Percentiles rank a stretch among this genome's conserved stretches.
phyloP scores from a whole-genome alignment of 2,113 vertebrate genomes.

The Phylloscopus whistleri region DNA sequence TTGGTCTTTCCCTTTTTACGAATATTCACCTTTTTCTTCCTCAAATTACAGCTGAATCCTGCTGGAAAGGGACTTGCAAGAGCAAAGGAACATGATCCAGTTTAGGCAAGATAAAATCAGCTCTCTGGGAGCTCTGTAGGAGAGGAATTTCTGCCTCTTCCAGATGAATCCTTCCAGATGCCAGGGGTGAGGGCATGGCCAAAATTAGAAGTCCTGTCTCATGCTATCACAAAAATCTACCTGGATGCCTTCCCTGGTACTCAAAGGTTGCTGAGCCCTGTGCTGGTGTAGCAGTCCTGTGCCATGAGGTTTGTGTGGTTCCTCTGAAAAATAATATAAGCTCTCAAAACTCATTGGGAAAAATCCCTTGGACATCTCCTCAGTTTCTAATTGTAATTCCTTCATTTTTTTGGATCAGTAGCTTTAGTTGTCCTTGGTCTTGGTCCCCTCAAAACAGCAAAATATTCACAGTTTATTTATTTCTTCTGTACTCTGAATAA shows the following conservation, averaged over 20 bases:
- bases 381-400: neutral
- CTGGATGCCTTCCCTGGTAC: neutral
- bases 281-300: neutral
- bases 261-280: neutral
- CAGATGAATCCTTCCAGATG: neutral
- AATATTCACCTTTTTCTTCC: neutral
- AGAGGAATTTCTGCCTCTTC: slow-evolving; percentile 10
- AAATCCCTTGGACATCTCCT: neutral
- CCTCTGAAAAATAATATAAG: neutral
- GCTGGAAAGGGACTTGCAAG: neutral
- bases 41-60: neutral
- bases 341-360: neutral
- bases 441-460: neutral
- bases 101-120: neutral
- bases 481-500: neutral
- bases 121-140: neutral
- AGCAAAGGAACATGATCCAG: neutral
- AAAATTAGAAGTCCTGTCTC: neutral
- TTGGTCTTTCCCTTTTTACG: neutral
- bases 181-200: neutral
- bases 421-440: neutral
- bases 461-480: neutral
- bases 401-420: neutral
- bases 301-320: neutral
- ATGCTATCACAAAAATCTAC: neutral